Evolutionary conservation across 92 coral and sea anemone species (phyloP), one percentile per base, ranked within the genome.

Genomic region (Zoanthus sansibaricus): DNA sequence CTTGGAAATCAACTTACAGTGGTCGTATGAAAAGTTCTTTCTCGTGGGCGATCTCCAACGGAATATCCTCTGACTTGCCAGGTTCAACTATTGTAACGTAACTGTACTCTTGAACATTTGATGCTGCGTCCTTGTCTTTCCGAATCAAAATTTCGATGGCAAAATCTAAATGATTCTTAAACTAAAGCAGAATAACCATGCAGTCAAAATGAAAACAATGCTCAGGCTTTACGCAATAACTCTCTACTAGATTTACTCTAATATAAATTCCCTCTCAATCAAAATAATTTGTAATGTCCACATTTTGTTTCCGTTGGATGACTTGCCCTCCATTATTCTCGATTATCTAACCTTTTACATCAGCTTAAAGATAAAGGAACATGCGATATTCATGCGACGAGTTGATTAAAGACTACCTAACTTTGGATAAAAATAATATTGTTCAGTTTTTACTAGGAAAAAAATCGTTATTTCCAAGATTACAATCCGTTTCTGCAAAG

Each of bases 81-180:
- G 95, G 90, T 20, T 87, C 94, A 7, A 93, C 88, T 44, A 91
- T 91, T 33, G 89, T 75, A 25, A 97, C 62, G 45, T 83, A 70
- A 46, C 42, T 59, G 47, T 56, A 47, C 42, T 70, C 87, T 5
- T 90, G 69, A 18, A 37, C 84, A 46, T 52, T 11, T 10, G 91
- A 82, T 17, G 86, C 76, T 76, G 82, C 13, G 20, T 76, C 9
- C 18, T 58, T 88, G 75, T 75, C 73, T 14, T 90, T 83, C 92
- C 47, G 78, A 76, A 56, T 87, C 73, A 86, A 88, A 48, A 97
- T 64, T 33, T 93, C 98, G 46, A 97, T 90, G 0, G 95, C 72
- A 45, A 93, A 84, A 49, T 87, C 93, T 10, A 97, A 92, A 47
- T 97, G 96, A 75, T 97, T 97, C 82, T 87, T 89, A 14, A 97